Conservation (phyloP, 2,888 invertebrate genomes). For the Lottia scabra region DNA sequence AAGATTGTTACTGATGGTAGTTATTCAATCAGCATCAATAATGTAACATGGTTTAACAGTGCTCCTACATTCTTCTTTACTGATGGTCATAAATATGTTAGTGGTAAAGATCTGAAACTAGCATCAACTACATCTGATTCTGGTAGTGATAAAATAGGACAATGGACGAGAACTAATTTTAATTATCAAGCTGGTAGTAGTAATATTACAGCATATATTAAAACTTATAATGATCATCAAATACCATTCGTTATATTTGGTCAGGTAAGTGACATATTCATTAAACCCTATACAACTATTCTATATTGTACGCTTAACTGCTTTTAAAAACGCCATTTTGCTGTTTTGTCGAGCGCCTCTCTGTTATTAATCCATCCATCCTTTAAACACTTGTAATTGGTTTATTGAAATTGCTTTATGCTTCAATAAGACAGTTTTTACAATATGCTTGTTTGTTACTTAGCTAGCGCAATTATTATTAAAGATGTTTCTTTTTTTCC, state of each 20-base stretch:
- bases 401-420: too few species aligned
- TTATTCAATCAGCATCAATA: constrained; percentile 4
- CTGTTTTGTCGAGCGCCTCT: too few species aligned
- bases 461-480: too few species aligned
- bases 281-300: background rate
- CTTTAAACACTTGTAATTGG: too few species aligned
- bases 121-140: background rate
- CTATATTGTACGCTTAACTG: background rate
- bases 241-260: background rate
- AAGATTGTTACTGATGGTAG: background rate
- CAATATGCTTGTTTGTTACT: too few species aligned
- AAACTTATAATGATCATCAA: constrained; percentile 1
- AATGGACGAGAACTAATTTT: constrained; percentile 20
- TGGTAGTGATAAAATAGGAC: background rate
- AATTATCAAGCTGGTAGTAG: constrained; percentile 17
- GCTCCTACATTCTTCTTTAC: constrained; percentile 34
- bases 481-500: constrained; percentile 17
- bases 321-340: too few species aligned
- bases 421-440: too few species aligned
- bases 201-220: constrained; percentile 4
- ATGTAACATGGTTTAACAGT: constrained; percentile 27
- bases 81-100: constrained; percentile 25
- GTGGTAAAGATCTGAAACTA: constrained; percentile 19
- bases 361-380: too few species aligned
- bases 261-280: background rate